phyloP scores from a whole-genome alignment of 1,140 invertebrate species.

The Aphidius ervi region DNA sequence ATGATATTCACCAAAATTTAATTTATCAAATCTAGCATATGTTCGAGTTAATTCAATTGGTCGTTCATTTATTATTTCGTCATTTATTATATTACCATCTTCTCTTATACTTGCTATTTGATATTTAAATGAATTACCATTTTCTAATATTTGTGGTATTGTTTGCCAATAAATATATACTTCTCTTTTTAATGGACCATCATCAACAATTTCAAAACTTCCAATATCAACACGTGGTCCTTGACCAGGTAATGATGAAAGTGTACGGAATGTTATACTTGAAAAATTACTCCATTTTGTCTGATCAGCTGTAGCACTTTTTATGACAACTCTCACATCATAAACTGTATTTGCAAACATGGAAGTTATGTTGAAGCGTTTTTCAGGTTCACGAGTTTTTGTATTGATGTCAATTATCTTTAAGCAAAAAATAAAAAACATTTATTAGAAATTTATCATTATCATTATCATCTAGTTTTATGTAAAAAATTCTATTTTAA shows the following conservation, averaged over 20 bases:
- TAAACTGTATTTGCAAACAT: conserved; percentile 63
- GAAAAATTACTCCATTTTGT: conserved; percentile 63
- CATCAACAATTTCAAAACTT: conserved; percentile 60
- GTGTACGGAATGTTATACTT: conserved; percentile 57
- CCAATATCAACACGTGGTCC: conserved; percentile 62
- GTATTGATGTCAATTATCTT: conserved; percentile 43
- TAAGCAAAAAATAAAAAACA: conserved; percentile 11
- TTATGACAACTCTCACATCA: conserved; percentile 64
- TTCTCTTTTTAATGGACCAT: conserved; percentile 48
- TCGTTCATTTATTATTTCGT: conserved; percentile 27
- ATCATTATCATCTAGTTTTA: too few relatives aligned
- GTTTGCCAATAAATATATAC: conserved; percentile 69
- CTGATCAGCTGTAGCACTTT: conserved; percentile 51
- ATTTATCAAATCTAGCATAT: conserved; percentile 55
- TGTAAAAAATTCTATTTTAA: too few relatives aligned
- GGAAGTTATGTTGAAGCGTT: conserved; percentile 58
- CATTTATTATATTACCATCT: conserved; percentile 34
- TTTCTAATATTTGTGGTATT: conserved; percentile 59
- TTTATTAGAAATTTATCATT: too few relatives aligned
- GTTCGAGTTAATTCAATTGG: conserved; percentile 50
- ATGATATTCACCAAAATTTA: conserved; percentile 50
- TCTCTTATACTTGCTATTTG: conserved; percentile 44
- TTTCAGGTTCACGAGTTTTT: conserved; percentile 29
- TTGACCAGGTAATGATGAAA: conserved; percentile 56
- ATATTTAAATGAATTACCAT: conserved; percentile 57